phyloP scores from a whole-genome alignment of 2,888 invertebrate species.

The Ophion slaviceki region DNA sequence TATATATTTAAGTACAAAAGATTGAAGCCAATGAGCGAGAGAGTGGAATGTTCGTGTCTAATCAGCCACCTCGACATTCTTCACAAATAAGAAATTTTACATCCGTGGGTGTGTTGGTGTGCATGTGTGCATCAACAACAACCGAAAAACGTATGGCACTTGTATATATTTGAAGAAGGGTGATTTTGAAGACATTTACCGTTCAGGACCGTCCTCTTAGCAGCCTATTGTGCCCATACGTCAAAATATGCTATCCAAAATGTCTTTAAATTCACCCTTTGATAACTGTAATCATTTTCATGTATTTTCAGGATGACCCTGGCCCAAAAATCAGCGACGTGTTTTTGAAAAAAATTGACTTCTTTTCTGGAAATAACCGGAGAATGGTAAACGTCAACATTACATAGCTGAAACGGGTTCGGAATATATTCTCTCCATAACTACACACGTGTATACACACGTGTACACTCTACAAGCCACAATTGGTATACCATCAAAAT shows the following conservation, averaged over 20 bases:
- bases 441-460: too few species aligned
- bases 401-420: too few species aligned
- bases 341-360: background rate
- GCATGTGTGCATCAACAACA: background rate
- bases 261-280: background rate
- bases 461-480: too few species aligned
- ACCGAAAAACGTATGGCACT: background rate
- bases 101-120: background rate
- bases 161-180: background rate
- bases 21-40: constrained; percentile 5
- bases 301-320: background rate
- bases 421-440: too few species aligned
- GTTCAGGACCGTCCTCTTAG: background rate
- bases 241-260: background rate
- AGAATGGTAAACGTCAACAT: too few species aligned
- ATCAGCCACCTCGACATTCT: constrained; percentile 16
- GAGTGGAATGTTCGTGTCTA: constrained; percentile 12
- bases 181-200: background rate
- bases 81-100: background rate
- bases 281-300: background rate
- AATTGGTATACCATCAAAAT: too few species aligned
- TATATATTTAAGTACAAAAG: constrained; percentile 6
- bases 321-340: background rate
- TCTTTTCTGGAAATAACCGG: background rate
- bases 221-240: background rate